Evolutionary conservation across 2,888 invertebrate genomes (phyloP), one percentile per base, ranked within the genome.

Genomic region (Leptothorax acervorum): DNA sequence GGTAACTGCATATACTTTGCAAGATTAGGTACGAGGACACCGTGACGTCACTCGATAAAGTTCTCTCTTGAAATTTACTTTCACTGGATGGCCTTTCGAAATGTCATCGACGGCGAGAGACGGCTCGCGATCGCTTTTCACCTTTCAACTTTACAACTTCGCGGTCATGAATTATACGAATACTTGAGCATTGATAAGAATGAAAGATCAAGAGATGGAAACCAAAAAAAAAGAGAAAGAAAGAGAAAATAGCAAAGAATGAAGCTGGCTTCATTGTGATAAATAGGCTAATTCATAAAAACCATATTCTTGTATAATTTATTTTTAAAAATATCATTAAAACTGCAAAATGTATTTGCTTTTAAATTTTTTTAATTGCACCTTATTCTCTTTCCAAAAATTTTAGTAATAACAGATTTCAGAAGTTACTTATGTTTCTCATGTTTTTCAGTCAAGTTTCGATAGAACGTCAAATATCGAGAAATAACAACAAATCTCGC

Each of bases 81-180:
- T 94, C 94, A 93, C 94, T 89, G 88, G 86, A 86, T 93, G 93
- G 93, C 93, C 93, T 94, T 94, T 93, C 91, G 86, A 94, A 94
- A 93, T 94, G 93, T 93, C 93, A 93, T 89, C 91, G 86, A 88
- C 73, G 53, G 23, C 35, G 35, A 31, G 53, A 68, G 68, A 51
- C 62, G 63, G 65, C 66, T 31, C 75, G 45, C 70, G 70, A 82
- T 70, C 57, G 35, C 78, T 86, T 86, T 85, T 85, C 83, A 75
- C 86, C 82, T 84, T 85, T 85, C 84, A 65, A 84, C 55, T 82
- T 82, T 73, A 85, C 53, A 66, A 57, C 74, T 65, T 81, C 18
- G 42, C 68, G 28, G 42, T 53, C 73, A 39, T 28, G 48, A 70
- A 39, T 65, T 66, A 76, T 18, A 23, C 23, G 35, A 65, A 66